These are phyloP conservation scores for Heliocidaris tuberculata DNA, from an alignment of 35 echinoderm and acorn worm species.

Conservation along the genomic window DNA sequence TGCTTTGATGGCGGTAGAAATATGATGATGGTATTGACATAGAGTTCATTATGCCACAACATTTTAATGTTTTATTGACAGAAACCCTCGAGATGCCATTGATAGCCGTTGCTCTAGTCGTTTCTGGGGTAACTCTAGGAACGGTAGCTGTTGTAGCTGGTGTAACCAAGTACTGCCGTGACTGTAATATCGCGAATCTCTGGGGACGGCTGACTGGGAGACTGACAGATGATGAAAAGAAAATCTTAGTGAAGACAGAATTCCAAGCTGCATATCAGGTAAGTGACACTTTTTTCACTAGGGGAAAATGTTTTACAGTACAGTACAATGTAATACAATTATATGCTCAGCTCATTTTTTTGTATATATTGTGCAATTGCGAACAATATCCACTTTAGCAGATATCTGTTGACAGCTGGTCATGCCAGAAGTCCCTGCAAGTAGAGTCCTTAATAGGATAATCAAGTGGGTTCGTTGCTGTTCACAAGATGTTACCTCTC, in stretches of 20 bases:
- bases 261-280: conserved; percentile 58
- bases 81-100: conserved; percentile 19
- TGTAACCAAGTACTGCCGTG: conserved; percentile 41
- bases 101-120: conserved; percentile 52
- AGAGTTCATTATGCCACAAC: not conserved
- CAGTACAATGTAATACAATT: not conserved
- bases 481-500: not conserved
- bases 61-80: not conserved
- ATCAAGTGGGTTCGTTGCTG: not conserved
- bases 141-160: conserved; percentile 46
- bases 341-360: not conserved
- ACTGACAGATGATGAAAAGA: conserved; percentile 46
- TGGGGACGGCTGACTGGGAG: conserved; percentile 7
- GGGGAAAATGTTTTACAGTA: not conserved
- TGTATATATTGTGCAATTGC: not conserved
- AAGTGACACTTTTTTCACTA: not conserved
- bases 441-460: not conserved
- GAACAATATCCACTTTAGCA: no score
- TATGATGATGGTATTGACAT: no score
- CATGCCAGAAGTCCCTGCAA: no score
- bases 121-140: conserved; percentile 52
- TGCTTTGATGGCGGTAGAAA: no score
- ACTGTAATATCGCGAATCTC: conserved; percentile 15
- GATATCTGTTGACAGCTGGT: no score
- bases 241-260: conserved; percentile 39